A percentile compares a stretch with the other conserved stretches of the same genome.
phyloP scores from a whole-genome alignment of 2,797 vertebrate genomes.

The Telmatherina bonti region DNA sequence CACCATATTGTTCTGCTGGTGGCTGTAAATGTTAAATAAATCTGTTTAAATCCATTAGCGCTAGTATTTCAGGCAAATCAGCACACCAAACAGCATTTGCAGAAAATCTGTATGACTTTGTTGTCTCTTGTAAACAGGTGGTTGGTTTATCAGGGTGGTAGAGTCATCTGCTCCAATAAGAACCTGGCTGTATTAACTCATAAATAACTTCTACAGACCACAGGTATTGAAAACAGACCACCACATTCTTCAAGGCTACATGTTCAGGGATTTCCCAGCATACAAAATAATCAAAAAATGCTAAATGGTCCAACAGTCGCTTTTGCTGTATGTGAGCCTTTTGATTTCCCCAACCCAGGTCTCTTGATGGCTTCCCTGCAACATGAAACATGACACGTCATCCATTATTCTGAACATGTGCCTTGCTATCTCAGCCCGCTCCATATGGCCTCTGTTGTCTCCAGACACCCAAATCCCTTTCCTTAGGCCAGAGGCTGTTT shows the following conservation, averaged over 20 bases:
- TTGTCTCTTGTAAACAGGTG: slow-evolving; percentile 15
- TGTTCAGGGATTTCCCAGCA: slow-evolving; percentile 43
- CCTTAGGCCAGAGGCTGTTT: slow-evolving; percentile 86
- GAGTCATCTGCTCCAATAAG: slow-evolving; percentile 21
- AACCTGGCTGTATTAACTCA: slow-evolving; percentile 13
- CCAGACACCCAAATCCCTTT: slow-evolving; percentile 88
- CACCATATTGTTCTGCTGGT: too few species aligned
- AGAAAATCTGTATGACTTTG: not conserved
- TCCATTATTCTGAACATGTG: slow-evolving; percentile 88
- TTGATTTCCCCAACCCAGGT: slow-evolving; percentile 86
- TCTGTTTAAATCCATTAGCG: too few species aligned
- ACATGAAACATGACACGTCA: slow-evolving; percentile 90
- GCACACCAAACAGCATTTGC: too few species aligned
- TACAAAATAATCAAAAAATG: slow-evolving; percentile 69
- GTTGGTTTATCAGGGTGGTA: slow-evolving; percentile 1
- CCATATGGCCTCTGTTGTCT: slow-evolving; percentile 88
- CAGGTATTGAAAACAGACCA: slow-evolving; percentile 32
- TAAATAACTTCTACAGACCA: slow-evolving; percentile 37
- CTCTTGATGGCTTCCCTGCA: slow-evolving; percentile 86
- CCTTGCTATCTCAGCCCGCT: slow-evolving; percentile 83
- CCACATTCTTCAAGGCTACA: slow-evolving; percentile 31
- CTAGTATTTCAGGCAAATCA: too few species aligned
- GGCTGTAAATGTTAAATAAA: too few species aligned
- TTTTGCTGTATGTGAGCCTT: slow-evolving; percentile 81
- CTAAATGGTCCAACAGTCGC: slow-evolving; percentile 81